phyloP scores from a whole-genome alignment of 1,140 invertebrate species.

The Palaemon carinicauda region DNA sequence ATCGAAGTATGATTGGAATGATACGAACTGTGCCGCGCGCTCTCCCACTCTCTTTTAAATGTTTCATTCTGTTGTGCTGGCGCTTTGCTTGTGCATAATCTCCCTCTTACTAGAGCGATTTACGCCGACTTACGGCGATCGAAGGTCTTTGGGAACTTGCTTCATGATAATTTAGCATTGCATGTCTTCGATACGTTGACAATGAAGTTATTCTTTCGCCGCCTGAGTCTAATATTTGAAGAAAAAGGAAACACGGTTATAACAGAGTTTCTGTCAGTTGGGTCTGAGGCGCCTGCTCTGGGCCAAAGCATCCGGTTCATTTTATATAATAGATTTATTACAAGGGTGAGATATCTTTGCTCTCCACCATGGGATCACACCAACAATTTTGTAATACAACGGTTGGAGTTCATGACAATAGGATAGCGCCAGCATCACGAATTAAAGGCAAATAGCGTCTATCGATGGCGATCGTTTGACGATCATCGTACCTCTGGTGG shows the following conservation, averaged over 20 bases:
- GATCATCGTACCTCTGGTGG: conserved; percentile 48
- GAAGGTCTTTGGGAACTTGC: not conserved
- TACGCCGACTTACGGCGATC: too few species aligned
- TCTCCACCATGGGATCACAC: too few species aligned
- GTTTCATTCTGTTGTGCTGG: too few species aligned
- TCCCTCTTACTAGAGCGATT: too few species aligned
- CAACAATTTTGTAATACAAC: too few species aligned
- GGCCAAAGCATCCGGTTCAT: not conserved
- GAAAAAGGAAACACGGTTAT: conserved; percentile 47
- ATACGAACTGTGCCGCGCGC: not conserved
- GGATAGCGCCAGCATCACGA: not conserved
- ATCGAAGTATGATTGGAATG: conserved; percentile 29
- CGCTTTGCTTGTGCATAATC: too few species aligned
- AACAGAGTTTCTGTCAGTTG: conserved; percentile 45
- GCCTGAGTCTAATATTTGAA: conserved; percentile 34
- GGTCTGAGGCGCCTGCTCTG: conserved; percentile 20
- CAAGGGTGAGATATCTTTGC: too few species aligned
- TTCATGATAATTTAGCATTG: not conserved
- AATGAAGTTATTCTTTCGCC: conserved; percentile 19
- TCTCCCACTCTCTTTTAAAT: too few species aligned
- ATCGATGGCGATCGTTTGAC: not conserved
- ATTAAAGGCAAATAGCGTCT: not conserved
- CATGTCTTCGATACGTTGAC: conserved; percentile 9
- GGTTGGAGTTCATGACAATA: not conserved
- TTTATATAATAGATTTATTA: not conserved